Evolutionary conservation across 1,140 invertebrate species (phyloP), one percentile per base, ranked within the genome.

Genomic region (Camponotus pennsylvanicus): DNA sequence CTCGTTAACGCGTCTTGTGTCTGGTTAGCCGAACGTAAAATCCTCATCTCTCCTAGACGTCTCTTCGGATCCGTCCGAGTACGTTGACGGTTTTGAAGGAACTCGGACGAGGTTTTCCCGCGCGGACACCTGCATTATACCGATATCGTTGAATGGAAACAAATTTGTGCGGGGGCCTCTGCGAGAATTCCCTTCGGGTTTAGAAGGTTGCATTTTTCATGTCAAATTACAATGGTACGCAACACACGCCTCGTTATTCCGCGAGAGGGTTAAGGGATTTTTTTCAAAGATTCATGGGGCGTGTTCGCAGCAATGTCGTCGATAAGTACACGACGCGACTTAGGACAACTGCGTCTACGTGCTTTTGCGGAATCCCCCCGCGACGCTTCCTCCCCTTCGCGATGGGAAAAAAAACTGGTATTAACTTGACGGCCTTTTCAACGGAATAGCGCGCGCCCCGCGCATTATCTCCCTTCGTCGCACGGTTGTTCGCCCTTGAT

Each of bases 401-500:
- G 45, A 9, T 59, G 11, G 18, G 76, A 59, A 45, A 61, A 61
- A 52, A 15, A 52, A 18, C 80, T 63, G 18, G 7, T 27, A 84
- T 84, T 77, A 84, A 55, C 82, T 52, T 8, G 52, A 59, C 27
- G 21, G 70, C 8, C 61, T 84, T 76, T 63, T 63, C 71, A 78
- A 66, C 73, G 52, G 63, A 21, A 52, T 34, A 69, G 49, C n/a
- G 42, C 59, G 49, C 34, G 49, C 21, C 45, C 63, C 49, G 71
- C 71, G n/a, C 82, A 77, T 89, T 85, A 86, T 89, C 76, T 64
- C 52, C 67, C 66, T 32, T 18, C 21, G 66, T 63, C 66, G 49
- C 34, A 69, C 88, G 88, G 88, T 89, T 78, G 71, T 89, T 89
- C 88, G 88, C 80, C 89, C 76, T 90, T 63, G 89, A 90, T 90